Base-by-base conservation (phyloP, 1,140 invertebrate genomes). In the Ceratina japonica region DNA sequence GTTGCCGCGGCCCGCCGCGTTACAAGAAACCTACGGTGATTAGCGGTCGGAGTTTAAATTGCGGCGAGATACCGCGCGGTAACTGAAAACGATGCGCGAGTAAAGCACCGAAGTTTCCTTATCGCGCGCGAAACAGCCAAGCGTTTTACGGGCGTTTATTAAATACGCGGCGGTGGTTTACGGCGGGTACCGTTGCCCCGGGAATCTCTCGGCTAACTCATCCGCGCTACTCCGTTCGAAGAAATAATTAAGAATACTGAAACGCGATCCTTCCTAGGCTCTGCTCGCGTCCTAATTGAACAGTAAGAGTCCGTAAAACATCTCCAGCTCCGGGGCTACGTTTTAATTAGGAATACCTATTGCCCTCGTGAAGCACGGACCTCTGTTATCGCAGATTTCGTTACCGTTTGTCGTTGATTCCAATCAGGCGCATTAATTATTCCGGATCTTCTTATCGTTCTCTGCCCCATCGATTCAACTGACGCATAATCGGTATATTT, bases 1-100 rank as follows among this genome's bases (percentile, higher is more conserved):
- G n/a, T n/a, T 52, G 64, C 24, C 27, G 22, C 65, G 64, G n/a
- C n/a, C 37, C 58, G 58, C 63, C 37, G 51, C 56, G 70, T 75
- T 81, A 63, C 70, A 72, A 75, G 71, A 75, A 81, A 73, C 27
- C 61, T 8, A 5, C 61, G 56, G 66, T 84, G 84, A 84, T 86
- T 85, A 85, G 75, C 70, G 68, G 24, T 51, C 0, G 18, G 0
- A 20, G 51, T 54, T 69, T 54, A n/a, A 69, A 54, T n/a, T 24
- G 18, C 27, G 10, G 22, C 49, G 20, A 12, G 20, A 77, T 80
- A 76, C 51, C n/a, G n/a, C 74, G 18, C 52, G 65, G 24, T 37
- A 79, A 54, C 27, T 68, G 37, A 37, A 68, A 49, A 58, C 61
- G 2, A 20, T 52, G 20, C 16, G 56, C 7, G 44, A 49, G 56